Base-by-base conservation (phyloP, 2,113 vertebrate genomes). In the Nanorana parkeri region DNA sequence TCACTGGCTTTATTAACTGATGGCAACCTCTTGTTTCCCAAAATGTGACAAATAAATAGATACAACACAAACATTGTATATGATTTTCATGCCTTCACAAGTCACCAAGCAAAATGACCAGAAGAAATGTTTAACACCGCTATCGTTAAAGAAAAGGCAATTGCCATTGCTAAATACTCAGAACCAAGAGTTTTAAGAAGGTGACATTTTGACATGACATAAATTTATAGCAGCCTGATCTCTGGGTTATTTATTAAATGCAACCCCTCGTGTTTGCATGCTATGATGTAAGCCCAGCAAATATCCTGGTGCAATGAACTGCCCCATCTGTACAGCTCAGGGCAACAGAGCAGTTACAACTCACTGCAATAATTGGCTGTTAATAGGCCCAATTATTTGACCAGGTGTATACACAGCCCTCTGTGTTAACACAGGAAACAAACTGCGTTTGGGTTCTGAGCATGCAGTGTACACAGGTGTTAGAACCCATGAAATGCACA, bases 371-470 rank as follows among this genome's bases (percentile, higher is more conserved):
- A 41, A 80, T 69, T 80, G 67, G 51, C 28, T 47, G 66, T 60
- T 80, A 80, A 80, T 80, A 55, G 55, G 78, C 47, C 65, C 66
- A 60, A 69, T 80, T 80, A 80, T 69, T 80, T 80, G 78, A 58
- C 78, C 78, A 80, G 78, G 78, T 80, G 78, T 68, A 69, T 68
- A 80, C 67, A 69, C 54, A 60, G 21, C 55, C 78, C 28, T 55
- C 20, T 68, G 65, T 29, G 65, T 68, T 47, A 60, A 51, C 54
- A 61, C 67, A 67, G 78, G 65, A 68, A 69, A 58, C 10, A 24
- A 28, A 58, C 60, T 16, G 21, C 61, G 29, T 51, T 60, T 69
- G 74, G 21, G 74, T 47, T 64, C 8, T 20, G 71, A 23, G 13
- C 10, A 47, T 26, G 66, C 13, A 36, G 65, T 68, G 52, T 79